phyloP scores from a whole-genome alignment of 2,888 invertebrate species.

The Mechanitis mazaeus region DNA sequence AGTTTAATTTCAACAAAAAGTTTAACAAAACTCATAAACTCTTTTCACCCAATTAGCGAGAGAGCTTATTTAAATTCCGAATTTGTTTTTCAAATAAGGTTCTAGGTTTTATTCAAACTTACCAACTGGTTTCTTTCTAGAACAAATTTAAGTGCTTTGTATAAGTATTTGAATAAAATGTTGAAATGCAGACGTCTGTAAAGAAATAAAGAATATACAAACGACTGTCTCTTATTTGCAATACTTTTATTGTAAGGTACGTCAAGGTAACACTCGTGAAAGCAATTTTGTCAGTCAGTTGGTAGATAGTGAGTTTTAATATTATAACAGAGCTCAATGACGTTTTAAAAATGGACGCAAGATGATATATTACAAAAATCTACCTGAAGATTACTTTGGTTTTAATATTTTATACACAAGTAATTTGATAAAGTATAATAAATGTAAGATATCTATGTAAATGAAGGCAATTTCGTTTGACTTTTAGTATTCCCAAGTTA shows the following conservation, averaged over 20 bases:
- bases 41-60: constrained; percentile 13
- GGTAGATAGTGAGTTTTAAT: too few relatives aligned
- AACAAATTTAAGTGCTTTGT: constrained; percentile 10
- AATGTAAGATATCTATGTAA: constrained; percentile 6
- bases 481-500: constrained; percentile 4
- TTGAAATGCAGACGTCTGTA: too few relatives aligned
- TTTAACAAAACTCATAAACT: not conserved
- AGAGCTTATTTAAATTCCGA: constrained; percentile 12
- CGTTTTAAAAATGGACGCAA: too few relatives aligned
- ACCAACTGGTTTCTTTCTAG: constrained; percentile 16
- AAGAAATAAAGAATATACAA: too few relatives aligned
- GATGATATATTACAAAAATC: too few relatives aligned
- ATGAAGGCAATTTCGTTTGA: constrained; percentile 4
- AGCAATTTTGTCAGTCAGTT: too few relatives aligned
- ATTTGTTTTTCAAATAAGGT: constrained; percentile 20
- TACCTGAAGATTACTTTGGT: not conserved
- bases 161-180: too few relatives aligned
- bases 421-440: constrained; percentile 3
- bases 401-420: constrained; percentile 4
- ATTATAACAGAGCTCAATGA: too few relatives aligned
- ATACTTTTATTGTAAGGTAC: too few relatives aligned
- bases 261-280: too few relatives aligned
- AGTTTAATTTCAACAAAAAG: constrained; percentile 6
- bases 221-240: too few relatives aligned
- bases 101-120: constrained; percentile 16